These are phyloP conservation scores for Apodemia hepburni DNA, from an alignment of 2,888 invertebrate species.

Conservation along the genomic window DNA sequence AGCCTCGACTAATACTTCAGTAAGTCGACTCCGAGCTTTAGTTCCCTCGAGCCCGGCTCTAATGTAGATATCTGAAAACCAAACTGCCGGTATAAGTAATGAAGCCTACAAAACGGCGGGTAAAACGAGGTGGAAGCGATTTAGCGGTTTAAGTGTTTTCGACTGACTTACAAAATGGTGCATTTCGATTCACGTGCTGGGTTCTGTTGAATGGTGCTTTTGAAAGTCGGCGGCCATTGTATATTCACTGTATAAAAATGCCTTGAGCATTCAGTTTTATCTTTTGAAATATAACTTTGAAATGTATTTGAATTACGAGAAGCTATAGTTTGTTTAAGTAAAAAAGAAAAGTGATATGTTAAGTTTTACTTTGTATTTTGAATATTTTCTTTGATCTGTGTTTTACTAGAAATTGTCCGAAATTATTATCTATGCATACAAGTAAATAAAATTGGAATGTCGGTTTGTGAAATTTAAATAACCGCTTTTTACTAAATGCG, in stretches of 20 bases:
- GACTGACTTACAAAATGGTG: constrained; percentile 27
- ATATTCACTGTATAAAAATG: constrained; percentile 21
- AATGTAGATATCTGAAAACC: constrained; percentile 21
- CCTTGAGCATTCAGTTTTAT: constrained; percentile 16
- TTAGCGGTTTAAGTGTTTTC: constrained; percentile 30
- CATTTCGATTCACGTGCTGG: constrained; percentile 28
- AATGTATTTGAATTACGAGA: constrained; percentile 15
- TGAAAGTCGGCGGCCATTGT: constrained; percentile 19
- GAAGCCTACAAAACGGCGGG: constrained; percentile 30
- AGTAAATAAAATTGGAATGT: too few species aligned
- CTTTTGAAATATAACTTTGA: constrained; percentile 18
- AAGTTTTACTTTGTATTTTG: not conserved
- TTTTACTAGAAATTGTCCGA: too few species aligned
- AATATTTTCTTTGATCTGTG: too few species aligned
- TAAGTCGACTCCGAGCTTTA: constrained; percentile 20
- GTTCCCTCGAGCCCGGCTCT: constrained; percentile 18
- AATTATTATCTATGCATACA: too few species aligned
- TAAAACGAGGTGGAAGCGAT: constrained; percentile 29
- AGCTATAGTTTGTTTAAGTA: not conserved
- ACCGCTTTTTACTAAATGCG: too few species aligned
- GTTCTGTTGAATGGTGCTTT: constrained; percentile 16
- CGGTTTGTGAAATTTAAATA: too few species aligned
- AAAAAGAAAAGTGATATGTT: not conserved
- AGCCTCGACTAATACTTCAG: constrained; percentile 22
- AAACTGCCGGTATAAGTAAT: constrained; percentile 25